Evolutionary conservation across 2,797 vertebrate species (phyloP).

Genomic region (Gymnodraco acuticeps): DNA sequence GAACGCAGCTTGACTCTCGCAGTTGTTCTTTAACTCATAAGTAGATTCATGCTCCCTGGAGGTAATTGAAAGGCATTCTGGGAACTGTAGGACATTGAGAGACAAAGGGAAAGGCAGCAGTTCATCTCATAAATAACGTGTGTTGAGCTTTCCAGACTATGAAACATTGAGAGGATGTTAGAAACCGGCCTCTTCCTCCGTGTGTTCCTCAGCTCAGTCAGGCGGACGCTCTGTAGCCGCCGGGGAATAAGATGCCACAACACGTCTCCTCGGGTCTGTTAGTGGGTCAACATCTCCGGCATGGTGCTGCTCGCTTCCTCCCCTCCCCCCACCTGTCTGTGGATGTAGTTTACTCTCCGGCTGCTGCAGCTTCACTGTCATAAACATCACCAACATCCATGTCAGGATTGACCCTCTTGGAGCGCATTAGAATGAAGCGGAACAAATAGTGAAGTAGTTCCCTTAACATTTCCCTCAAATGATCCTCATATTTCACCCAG

Average conservation of each 20-base stretch:
- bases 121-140: not conserved
- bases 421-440: no score
- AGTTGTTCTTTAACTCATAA: slow-evolving; percentile 4
- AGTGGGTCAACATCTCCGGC: slow-evolving; percentile 27
- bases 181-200: not conserved
- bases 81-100: slow-evolving; percentile 24
- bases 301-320: slow-evolving; percentile 15
- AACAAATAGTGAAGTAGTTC: no score
- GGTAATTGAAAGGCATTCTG: slow-evolving; percentile 37
- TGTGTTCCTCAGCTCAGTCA: slow-evolving; percentile 42
- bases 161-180: slow-evolving; percentile 14
- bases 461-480: no score
- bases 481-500: no score
- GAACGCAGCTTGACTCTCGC: not conserved
- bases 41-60: slow-evolving; percentile 1
- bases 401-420: not conserved
- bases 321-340: not conserved
- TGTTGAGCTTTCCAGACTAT: slow-evolving; percentile 7
- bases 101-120: not conserved
- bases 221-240: slow-evolving; percentile 33
- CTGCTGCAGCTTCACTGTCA: slow-evolving; percentile 15
- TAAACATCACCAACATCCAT: not conserved
- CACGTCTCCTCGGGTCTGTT: slow-evolving; percentile 30
- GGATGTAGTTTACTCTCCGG: not conserved
- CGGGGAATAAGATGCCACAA: slow-evolving; percentile 55